A percentile compares a stretch with the other conserved stretches of the same genome.
phyloP scores from a whole-genome alignment of 2,888 invertebrate species.

The Amaurobius ferox region DNA sequence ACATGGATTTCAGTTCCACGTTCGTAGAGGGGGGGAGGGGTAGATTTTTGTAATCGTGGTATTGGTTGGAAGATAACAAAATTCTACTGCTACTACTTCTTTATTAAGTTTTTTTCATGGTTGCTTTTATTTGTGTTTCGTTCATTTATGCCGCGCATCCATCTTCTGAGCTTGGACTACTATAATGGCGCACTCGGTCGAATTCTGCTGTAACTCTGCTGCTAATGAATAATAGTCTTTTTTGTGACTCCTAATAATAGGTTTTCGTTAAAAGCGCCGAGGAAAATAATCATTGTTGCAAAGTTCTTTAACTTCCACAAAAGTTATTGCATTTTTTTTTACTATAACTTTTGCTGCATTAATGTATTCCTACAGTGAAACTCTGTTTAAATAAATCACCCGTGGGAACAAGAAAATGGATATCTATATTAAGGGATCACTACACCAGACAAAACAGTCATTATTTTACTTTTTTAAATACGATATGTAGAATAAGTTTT shows the following conservation, averaged over 20 bases:
- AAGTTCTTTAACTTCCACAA: no score
- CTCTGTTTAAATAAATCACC: no score
- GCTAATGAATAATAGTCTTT: slow-evolving; percentile 3
- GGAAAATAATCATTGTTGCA: no score
- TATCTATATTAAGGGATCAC: no score
- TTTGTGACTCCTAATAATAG: neutral
- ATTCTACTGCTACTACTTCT: neutral
- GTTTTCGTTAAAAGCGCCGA: neutral
- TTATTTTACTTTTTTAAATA: no score
- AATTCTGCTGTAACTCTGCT: neutral
- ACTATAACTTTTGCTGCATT: no score
- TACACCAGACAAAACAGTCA: no score
- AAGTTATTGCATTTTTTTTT: no score
- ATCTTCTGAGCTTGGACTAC: no score
- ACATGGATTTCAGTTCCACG: neutral
- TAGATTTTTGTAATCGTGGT: slow-evolving; percentile 12
- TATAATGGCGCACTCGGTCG: neutral
- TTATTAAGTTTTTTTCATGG: neutral
- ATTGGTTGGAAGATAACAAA: slow-evolving; percentile 3
- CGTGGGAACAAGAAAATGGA: no score
- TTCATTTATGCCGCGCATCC: neutral
- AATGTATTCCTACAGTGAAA: no score
- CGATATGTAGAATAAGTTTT: no score
- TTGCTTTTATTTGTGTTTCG: neutral
- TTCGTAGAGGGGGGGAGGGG: neutral